Evolutionary conservation across 2,797 vertebrate species (phyloP).

Genomic region (Catamblyrhynchus diadema): DNA sequence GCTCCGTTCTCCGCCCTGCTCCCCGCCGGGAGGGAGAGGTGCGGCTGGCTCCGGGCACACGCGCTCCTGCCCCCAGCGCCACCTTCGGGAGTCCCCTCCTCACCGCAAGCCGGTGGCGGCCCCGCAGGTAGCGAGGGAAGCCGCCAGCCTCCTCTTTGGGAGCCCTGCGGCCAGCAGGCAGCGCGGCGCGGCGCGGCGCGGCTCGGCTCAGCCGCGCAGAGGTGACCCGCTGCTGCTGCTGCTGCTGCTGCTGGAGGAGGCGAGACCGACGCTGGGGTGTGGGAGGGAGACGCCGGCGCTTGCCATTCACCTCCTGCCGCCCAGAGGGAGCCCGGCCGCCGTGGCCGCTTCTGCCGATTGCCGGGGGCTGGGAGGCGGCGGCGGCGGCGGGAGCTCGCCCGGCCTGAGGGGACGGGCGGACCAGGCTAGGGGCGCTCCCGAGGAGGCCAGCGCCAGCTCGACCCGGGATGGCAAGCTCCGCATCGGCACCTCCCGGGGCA

Average conservation of each 20-base stretch:
- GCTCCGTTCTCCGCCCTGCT: neutral
- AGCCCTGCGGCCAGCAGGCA: neutral
- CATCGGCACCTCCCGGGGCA: neutral
- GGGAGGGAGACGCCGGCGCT: slow-evolving; percentile 33
- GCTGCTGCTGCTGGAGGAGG: neutral
- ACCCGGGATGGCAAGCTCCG: fast-evolving
- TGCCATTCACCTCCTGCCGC: slow-evolving; percentile 49
- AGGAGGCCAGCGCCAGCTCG: neutral
- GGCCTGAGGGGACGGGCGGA: neutral
- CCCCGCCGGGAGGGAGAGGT: neutral
- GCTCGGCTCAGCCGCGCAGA: neutral
- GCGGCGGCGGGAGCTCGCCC: neutral
- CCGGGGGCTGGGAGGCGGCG: neutral
- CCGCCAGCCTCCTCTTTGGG: neutral
- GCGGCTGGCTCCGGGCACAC: neutral
- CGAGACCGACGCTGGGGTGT: slow-evolving; percentile 6
- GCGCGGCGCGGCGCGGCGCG: neutral
- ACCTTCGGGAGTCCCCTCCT: neutral
- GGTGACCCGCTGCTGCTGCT: slow-evolving; percentile 13
- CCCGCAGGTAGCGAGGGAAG: neutral
- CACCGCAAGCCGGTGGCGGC: neutral
- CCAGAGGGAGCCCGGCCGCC: slow-evolving; percentile 57
- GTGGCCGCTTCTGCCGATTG: neutral
- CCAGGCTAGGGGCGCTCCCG: fast-evolving
- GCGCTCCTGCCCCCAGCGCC: neutral